Evolutionary conservation across 2,888 invertebrate species (phyloP).

Genomic region (Drosophila acutilabella): DNA sequence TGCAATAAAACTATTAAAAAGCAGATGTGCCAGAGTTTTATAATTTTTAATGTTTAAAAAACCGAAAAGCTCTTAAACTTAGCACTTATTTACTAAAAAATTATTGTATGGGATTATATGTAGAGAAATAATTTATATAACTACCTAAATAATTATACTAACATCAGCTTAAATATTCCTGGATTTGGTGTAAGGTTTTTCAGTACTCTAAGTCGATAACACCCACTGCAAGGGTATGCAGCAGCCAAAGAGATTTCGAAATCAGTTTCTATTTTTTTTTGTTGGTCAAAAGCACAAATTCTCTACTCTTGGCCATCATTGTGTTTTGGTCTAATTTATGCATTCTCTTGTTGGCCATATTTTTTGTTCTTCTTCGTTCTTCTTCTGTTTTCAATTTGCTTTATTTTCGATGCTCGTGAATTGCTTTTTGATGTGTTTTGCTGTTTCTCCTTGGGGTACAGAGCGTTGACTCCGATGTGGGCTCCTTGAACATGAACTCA

Average conservation of each 20-base stretch:
- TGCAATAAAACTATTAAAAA: too few relatives aligned
- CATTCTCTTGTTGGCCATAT: constrained; percentile 48
- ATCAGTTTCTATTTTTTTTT: neutral
- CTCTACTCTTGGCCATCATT: constrained; percentile 2
- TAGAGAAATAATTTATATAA: too few relatives aligned
- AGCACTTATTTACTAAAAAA: too few relatives aligned
- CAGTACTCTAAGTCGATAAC: neutral
- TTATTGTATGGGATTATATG: too few relatives aligned
- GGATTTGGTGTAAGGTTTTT: too few relatives aligned
- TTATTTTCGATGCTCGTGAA: neutral
- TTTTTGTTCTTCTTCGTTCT: neutral
- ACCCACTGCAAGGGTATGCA: constrained; percentile 12
- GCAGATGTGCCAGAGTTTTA: too few relatives aligned
- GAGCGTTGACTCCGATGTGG: constrained; percentile 95
- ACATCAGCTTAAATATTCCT: too few relatives aligned
- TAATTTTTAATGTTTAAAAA: too few relatives aligned
- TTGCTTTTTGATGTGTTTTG: neutral
- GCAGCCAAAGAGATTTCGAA: neutral
- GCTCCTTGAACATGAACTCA: constrained; percentile 90
- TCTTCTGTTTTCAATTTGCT: neutral
- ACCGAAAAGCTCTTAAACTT: too few relatives aligned
- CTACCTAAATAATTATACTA: too few relatives aligned
- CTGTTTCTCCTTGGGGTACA: constrained; percentile 80
- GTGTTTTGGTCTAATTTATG: constrained; percentile 34
- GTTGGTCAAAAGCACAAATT: constrained; percentile 2